Conservation (phyloP, 2,797 vertebrate species). For the Epinephelus coioides region DNA sequence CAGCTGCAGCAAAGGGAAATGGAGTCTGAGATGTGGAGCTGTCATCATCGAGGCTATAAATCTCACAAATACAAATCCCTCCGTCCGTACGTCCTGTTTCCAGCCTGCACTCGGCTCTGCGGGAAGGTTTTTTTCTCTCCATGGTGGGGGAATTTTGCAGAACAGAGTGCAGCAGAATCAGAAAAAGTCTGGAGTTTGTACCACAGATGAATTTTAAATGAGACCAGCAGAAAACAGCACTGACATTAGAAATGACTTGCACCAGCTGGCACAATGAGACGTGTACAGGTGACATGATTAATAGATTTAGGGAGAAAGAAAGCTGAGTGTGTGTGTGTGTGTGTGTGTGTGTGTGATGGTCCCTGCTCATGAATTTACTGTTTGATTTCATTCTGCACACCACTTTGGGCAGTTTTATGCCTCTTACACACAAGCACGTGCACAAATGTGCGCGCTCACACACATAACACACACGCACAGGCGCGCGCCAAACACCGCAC, state of each 20-base stretch:
- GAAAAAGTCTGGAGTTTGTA: slow-evolving; percentile 25
- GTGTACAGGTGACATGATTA: slow-evolving; percentile 32
- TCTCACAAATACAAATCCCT: slow-evolving; percentile 59
- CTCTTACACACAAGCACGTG: not conserved
- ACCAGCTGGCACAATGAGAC: slow-evolving; percentile 46
- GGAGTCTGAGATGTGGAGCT: slow-evolving; percentile 61
- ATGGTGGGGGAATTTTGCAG: slow-evolving; percentile 5
- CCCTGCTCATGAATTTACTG: slow-evolving; percentile 14
- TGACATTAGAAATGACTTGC: slow-evolving; percentile 42
- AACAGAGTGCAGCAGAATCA: slow-evolving; percentile 34
- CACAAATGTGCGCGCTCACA: slow-evolving; percentile 2
- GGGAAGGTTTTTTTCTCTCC: slow-evolving; percentile 5
- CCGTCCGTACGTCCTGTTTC: slow-evolving; percentile 31
- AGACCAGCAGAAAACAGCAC: slow-evolving; percentile 39
- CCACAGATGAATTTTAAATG: slow-evolving; percentile 39
- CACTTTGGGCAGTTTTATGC: slow-evolving; percentile 15
- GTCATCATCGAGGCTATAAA: slow-evolving; percentile 59
- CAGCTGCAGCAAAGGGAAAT: slow-evolving; percentile 62
- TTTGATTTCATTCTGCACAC: slow-evolving; percentile 26
- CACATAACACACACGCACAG: not conserved
- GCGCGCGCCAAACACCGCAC: not conserved
- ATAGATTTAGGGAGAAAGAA: slow-evolving; percentile 16
- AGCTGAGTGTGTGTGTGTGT: slow-evolving; percentile 16
- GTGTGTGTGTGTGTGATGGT: slow-evolving; percentile 20
- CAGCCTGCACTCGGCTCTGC: slow-evolving; percentile 28